Percentiles rank a stretch among this genome's conserved stretches.
Evolutionary conservation across 2,888 invertebrate species (phyloP).

Genomic region (Drosophila cracens): DNA sequence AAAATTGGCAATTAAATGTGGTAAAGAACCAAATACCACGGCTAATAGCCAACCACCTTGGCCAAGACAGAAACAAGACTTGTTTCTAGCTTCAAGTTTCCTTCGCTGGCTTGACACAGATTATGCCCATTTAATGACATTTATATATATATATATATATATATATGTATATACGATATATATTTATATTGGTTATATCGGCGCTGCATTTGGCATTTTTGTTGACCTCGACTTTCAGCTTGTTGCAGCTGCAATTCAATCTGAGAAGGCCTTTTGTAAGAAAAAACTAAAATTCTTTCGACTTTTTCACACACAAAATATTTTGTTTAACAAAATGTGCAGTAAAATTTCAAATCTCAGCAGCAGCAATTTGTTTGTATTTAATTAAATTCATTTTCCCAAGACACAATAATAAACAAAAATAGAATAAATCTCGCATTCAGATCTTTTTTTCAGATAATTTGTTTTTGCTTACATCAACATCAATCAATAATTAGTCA

Average conservation of each 20-base stretch:
- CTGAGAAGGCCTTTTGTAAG: slow-evolving; percentile 23
- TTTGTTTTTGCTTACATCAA: slow-evolving; percentile 15
- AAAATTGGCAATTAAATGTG: slow-evolving; percentile 61
- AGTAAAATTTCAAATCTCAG: slow-evolving; percentile 45
- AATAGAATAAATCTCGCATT: background rate
- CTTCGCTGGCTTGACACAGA: slow-evolving; percentile 74
- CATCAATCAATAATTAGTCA: slow-evolving; percentile 44
- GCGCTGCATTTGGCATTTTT: slow-evolving; percentile 70
- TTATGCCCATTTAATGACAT: slow-evolving; percentile 36
- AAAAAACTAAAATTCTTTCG: slow-evolving; percentile 27
- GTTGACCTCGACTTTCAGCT: slow-evolving; percentile 73
- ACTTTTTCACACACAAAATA: slow-evolving; percentile 52
- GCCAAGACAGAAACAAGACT: slow-evolving; percentile 45
- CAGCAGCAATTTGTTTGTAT: slow-evolving; percentile 30
- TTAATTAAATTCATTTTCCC: slow-evolving; percentile 43
- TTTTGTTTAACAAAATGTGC: slow-evolving; percentile 25
- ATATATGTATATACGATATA: background rate
- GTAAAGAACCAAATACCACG: slow-evolving; percentile 66
- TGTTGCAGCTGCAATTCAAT: slow-evolving; percentile 25
- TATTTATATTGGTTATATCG: slow-evolving; percentile 50
- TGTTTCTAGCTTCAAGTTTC: slow-evolving; percentile 73
- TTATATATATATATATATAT: background rate
- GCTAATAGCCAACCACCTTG: slow-evolving; percentile 41
- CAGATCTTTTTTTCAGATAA: background rate
- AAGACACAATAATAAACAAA: slow-evolving; percentile 17